A percentile compares a stretch with the other conserved stretches of the same genome.
phyloP scores from a whole-genome alignment of 2,888 invertebrate species.

The Halictus quadricinctus region DNA sequence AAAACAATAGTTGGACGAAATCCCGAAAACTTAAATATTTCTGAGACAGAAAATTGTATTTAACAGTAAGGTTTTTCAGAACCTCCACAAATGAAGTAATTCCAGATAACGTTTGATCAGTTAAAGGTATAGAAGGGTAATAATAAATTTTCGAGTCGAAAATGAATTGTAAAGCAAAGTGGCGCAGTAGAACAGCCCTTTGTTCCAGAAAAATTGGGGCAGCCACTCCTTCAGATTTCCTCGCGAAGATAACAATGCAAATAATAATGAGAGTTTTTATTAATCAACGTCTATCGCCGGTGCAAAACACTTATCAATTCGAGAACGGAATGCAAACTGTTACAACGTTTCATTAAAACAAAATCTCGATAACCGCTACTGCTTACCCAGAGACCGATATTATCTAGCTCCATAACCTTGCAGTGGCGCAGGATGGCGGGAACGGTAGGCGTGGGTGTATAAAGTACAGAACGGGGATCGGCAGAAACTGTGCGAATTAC shows the following conservation, averaged over 20 bases:
- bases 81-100: neutral
- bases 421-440: constrained; percentile 24
- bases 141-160: neutral
- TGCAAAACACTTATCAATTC: neutral
- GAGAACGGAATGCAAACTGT: neutral
- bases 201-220: neutral
- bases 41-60: neutral
- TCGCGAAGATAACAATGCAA: neutral
- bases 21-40: neutral
- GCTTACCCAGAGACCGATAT: constrained; percentile 27
- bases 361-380: constrained; percentile 57
- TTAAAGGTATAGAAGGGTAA: neutral
- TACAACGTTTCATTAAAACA: constrained; percentile 58
- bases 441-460: constrained; percentile 20
- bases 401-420: constrained; percentile 21
- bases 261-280: neutral
- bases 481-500: constrained; percentile 41
- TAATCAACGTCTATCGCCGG: neutral
- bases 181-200: neutral
- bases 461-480: constrained; percentile 16
- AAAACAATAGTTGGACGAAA: neutral
- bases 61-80: neutral
- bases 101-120: neutral
- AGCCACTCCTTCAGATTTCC: neutral
- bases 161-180: neutral